These are phyloP conservation scores for Vannuccia rotundouncinata DNA, from an alignment of 2,888 invertebrate species.

Conservation along the genomic window DNA sequence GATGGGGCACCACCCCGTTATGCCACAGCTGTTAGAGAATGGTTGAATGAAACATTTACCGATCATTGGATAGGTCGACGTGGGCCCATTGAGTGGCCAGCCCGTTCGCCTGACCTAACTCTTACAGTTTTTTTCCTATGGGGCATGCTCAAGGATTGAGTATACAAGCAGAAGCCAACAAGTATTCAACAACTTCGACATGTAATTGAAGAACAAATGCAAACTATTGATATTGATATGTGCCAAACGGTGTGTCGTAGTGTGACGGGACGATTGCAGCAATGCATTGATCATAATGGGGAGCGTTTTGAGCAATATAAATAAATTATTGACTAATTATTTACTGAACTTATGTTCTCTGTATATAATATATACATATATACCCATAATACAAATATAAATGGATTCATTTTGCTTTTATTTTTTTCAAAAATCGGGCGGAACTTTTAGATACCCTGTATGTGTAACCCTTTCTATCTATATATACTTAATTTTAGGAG, in stretches of 20 bases:
- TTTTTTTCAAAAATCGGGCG: not conserved
- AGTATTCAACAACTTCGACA: constrained; percentile 10
- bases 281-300: constrained; percentile 5
- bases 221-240: constrained; percentile 24
- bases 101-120: constrained; percentile 3
- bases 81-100: constrained; percentile 23
- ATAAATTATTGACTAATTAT: not conserved
- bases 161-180: not conserved
- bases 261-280: constrained; percentile 11
- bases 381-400: not conserved
- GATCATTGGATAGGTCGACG: constrained; percentile 17
- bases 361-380: not conserved
- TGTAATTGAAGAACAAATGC: not conserved
- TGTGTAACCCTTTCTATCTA: too few species aligned
- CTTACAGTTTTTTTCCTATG: not conserved
- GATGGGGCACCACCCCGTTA: constrained; percentile 6
- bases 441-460: too few species aligned
- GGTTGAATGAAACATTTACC: constrained; percentile 6
- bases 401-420: not conserved
- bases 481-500: too few species aligned
- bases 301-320: constrained; percentile 4
- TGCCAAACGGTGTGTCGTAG: constrained; percentile 6
- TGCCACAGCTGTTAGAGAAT: constrained; percentile 6
- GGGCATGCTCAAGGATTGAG: not conserved
- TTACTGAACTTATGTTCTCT: constrained; percentile 13